Percentiles rank a stretch among this genome's conserved stretches.
Conservation (phyloP, 2,113 vertebrate genomes). For the Monarcha castaneiventris region DNA sequence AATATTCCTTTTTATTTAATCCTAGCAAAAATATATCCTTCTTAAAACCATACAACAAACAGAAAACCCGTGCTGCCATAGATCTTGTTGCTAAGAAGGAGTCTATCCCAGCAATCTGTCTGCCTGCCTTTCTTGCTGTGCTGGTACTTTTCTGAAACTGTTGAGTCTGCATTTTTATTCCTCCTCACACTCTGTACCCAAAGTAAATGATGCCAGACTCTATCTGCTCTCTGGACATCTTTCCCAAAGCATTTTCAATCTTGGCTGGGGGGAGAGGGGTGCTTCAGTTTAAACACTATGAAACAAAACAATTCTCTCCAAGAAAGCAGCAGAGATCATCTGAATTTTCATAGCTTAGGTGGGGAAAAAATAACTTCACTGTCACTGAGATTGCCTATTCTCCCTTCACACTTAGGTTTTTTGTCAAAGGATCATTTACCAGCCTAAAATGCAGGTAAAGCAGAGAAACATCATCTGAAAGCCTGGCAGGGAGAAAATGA, state of each 20-base stretch:
- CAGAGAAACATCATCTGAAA: neutral
- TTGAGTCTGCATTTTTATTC: slow-evolving; percentile 65
- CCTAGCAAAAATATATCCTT: slow-evolving; percentile 28
- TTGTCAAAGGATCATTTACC: neutral
- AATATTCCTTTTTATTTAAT: slow-evolving; percentile 38
- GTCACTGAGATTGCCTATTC: neutral
- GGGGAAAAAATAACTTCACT: neutral
- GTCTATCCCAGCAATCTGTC: slow-evolving; percentile 69
- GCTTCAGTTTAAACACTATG: neutral
- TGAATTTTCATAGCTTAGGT: neutral
- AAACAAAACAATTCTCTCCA: neutral
- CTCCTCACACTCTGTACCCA: slow-evolving; percentile 41
- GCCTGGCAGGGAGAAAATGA: neutral
- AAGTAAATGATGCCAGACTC: slow-evolving; percentile 60
- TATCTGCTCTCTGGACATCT: slow-evolving; percentile 47
- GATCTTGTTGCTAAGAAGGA: slow-evolving; percentile 70
- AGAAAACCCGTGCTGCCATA: slow-evolving; percentile 58
- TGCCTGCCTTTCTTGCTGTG: slow-evolving; percentile 75
- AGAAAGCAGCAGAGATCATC: neutral
- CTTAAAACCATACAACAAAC: slow-evolving; percentile 63
- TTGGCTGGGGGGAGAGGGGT: neutral
- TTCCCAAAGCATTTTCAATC: neutral
- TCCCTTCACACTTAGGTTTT: neutral
- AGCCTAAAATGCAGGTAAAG: neutral
- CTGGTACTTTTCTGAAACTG: slow-evolving; percentile 73